Conservation (phyloP, 2,113 vertebrate genomes). For the Natator depressus region DNA sequence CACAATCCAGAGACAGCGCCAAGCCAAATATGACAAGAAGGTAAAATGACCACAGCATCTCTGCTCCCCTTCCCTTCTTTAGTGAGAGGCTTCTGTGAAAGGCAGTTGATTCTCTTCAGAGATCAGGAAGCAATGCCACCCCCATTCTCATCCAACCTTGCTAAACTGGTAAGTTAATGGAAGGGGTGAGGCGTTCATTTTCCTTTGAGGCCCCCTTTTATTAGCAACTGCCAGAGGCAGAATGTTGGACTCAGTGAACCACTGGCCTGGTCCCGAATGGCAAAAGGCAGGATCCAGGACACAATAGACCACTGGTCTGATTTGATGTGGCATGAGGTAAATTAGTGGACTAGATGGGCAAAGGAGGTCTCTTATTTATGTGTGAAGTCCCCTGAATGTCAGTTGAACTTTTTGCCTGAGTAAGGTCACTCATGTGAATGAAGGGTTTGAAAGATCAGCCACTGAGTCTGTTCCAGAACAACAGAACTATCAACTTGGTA, state of each 20-base stretch:
- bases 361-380: not conserved
- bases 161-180: not conserved
- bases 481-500: not conserved
- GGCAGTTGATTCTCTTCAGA: not conserved
- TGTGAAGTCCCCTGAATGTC: not conserved
- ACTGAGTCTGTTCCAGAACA: not conserved
- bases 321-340: not conserved
- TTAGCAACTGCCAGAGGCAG: not conserved
- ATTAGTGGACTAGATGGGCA: not conserved
- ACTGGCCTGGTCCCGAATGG: not conserved
- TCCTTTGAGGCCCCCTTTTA: not conserved
- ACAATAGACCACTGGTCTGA: not conserved
- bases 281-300: not conserved
- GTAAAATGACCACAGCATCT: conserved; percentile 68
- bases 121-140: not conserved
- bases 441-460: not conserved
- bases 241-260: not conserved
- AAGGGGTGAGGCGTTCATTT: not conserved
- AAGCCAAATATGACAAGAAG: conserved; percentile 96
- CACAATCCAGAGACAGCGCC: conserved; percentile 80
- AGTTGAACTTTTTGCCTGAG: not conserved
- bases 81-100: not conserved
- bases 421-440: not conserved
- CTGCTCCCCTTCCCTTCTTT: not conserved
- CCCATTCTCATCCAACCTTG: not conserved